phyloP scores from a whole-genome alignment of 2,888 invertebrate species.

The Agriopis leucophaearia region DNA sequence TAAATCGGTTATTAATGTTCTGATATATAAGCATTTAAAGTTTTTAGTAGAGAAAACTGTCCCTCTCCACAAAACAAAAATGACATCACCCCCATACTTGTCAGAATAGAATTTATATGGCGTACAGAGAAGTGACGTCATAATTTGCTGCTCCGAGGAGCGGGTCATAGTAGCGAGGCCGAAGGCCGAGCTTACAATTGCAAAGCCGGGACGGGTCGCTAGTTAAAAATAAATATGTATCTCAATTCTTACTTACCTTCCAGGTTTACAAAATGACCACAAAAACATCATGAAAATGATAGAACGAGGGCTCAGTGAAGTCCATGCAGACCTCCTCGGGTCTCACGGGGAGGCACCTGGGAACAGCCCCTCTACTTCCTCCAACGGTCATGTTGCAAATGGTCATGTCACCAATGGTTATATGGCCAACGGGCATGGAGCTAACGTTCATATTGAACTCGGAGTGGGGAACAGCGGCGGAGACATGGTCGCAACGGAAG shows the following conservation, averaged over 20 bases:
- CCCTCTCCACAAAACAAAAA: too few relatives aligned
- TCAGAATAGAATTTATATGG: too few relatives aligned
- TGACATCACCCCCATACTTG: too few relatives aligned
- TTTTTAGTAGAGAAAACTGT: too few relatives aligned
- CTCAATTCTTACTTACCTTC: constrained; percentile 25
- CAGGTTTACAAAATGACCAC: constrained; percentile 96
- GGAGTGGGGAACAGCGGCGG: constrained; percentile 25
- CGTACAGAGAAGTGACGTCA: too few relatives aligned
- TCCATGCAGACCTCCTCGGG: constrained; percentile 80
- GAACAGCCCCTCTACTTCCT: constrained; percentile 7
- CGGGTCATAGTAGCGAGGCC: too few relatives aligned
- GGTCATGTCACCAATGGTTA: constrained; percentile 7
- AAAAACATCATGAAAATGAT: constrained; percentile 94
- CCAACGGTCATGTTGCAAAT: constrained; percentile 9
- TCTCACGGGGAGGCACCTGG: constrained; percentile 41
- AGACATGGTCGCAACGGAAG: constrained; percentile 33
- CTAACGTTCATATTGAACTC: constrained; percentile 4
- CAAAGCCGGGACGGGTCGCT: too few relatives aligned
- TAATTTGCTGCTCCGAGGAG: too few relatives aligned
- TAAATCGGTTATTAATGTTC: too few relatives aligned
- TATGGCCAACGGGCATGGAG: constrained; percentile 9
- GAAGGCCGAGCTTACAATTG: too few relatives aligned
- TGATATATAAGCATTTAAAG: too few relatives aligned
- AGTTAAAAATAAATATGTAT: too few relatives aligned
- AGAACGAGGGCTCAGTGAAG: constrained; percentile 90